phyloP scores from a whole-genome alignment of 2,888 invertebrate species.

The Cheilosia variabilis region DNA sequence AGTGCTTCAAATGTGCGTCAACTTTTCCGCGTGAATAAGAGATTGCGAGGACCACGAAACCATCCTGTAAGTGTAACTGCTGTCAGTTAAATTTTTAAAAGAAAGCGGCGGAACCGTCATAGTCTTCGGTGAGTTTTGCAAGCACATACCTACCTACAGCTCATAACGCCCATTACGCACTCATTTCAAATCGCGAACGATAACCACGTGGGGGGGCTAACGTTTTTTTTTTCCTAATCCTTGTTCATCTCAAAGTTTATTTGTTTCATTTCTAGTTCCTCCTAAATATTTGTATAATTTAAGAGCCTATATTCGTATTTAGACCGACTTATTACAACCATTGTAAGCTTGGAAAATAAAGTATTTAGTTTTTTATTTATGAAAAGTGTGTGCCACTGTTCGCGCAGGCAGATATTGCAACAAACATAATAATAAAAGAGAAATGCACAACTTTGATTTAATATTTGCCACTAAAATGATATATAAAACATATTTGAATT shows the following conservation, averaged over 20 bases:
- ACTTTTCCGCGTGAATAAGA: no score
- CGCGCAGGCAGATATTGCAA: constrained; percentile 3
- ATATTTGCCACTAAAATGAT: constrained; percentile 65
- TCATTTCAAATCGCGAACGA: no score
- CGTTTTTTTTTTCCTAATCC: no score
- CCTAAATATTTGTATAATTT: neutral
- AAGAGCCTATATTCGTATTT: neutral
- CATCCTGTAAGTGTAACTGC: no score
- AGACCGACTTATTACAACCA: neutral
- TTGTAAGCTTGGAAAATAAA: neutral
- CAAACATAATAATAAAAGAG: constrained; percentile 3
- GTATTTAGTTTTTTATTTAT: neutral
- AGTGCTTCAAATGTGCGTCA: no score
- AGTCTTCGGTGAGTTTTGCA: neutral
- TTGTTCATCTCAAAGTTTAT: no score
- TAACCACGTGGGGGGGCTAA: no score
- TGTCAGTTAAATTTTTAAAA: no score
- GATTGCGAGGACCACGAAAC: no score
- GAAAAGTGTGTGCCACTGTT: constrained; percentile 15
- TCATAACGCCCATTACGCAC: no score
- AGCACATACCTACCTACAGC: neutral
- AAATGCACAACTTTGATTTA: constrained; percentile 60
- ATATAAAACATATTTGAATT: neutral
- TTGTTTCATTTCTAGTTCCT: no score
- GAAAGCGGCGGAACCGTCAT: no score